These are phyloP conservation scores for Esox masquinongy DNA, from an alignment of 2,797 vertebrate species.

Conservation along the genomic window DNA sequence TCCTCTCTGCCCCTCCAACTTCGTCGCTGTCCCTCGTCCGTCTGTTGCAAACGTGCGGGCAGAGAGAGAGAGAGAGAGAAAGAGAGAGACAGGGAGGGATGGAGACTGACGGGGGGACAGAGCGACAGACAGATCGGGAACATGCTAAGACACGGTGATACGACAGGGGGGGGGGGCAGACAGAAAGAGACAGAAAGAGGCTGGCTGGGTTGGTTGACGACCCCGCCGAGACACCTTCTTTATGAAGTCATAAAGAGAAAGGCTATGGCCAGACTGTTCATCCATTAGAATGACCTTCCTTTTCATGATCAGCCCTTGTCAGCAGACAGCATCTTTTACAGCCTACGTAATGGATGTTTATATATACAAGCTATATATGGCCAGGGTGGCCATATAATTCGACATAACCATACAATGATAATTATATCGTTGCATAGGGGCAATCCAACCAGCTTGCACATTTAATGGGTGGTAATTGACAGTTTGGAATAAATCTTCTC, in stretches of 20 bases:
- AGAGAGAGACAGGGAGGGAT: neutral
- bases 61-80: neutral
- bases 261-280: conserved; percentile 47
- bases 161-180: conserved; percentile 10
- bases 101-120: neutral
- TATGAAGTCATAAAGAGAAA: conserved; percentile 75
- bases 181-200: conserved; percentile 10
- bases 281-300: conserved; percentile 69
- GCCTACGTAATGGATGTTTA: conserved; percentile 71
- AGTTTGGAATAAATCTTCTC: conserved; percentile 71
- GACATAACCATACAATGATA: conserved; percentile 62
- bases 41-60: neutral
- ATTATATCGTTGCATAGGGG: conserved; percentile 32
- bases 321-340: conserved; percentile 54
- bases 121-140: conserved; percentile 46
- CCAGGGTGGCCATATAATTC: conserved; percentile 44
- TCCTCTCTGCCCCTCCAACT: neutral
- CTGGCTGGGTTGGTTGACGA: conserved; percentile 40
- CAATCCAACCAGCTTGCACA: conserved; percentile 53
- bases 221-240: conserved; percentile 68
- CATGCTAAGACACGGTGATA: conserved; percentile 17
- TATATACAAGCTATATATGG: conserved; percentile 60
- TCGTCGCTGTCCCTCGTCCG: neutral
- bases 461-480: conserved; percentile 68
- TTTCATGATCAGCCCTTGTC: conserved; percentile 68